Base-by-base conservation (phyloP, 2,888 invertebrate species). In the Drosophila nr. medialis region DNA sequence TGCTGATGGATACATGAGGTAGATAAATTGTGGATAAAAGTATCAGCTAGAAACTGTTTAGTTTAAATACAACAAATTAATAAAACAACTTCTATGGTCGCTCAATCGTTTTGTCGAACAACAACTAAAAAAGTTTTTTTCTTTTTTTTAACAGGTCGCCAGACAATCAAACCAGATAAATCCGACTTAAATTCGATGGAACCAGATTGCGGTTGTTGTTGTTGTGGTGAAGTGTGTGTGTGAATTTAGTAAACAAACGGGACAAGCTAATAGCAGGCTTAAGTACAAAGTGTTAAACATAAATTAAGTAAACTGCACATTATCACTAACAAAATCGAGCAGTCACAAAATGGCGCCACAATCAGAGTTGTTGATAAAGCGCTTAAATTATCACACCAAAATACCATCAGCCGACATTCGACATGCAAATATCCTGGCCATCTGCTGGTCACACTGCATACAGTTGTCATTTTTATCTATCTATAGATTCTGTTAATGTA, bases 141-240 rank as follows among this genome's bases (percentile, higher is more conserved):
- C 7, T 45, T 62, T 68, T 68, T 66, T 66, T 65, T 61, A n/a
- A n/a, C n/a, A n/a, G n/a, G n/a, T 69, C 76, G 71, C 36, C 71
- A 59, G 73, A 83, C 82, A 83, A 80, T 79, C 75, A 90, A 92
- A 91, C 92, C 87, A 89, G 92, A 91, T 91, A 83, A 88, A 91
- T 89, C 92, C 89, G 92, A 92, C 76, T 91, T 85, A 79, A 91
- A 86, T 92, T 91, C 86, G 91, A 87, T 91, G 84, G 83, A 90
- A 77, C 68, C 65, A 72, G 74, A 68, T 65, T 73, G 69, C 63
- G 54, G 38, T 60, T 69, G 56, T 69, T 67, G 54, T 42, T 69
- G 58, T 51, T 77, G 40, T 66, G 82, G 73, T 89, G 62, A 82
- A 82, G 77, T 85, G n/a, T 36, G 49, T 62, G 69, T 79, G 69